Conservation (phyloP, 2,797 vertebrate species). For the Anableps anableps region DNA sequence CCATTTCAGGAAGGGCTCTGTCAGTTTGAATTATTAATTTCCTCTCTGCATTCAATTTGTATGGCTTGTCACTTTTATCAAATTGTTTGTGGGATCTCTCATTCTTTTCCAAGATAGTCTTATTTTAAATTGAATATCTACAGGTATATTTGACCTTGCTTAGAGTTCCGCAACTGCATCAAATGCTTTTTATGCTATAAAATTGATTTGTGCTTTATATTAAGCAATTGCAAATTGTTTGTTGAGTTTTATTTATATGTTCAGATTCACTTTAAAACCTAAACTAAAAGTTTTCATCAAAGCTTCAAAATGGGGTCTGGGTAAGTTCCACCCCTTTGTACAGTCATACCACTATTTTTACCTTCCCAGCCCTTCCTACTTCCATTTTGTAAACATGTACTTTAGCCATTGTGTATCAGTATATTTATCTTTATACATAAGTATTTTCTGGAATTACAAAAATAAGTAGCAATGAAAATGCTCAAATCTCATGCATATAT, state of each 20-base stretch:
- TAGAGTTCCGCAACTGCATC: slow-evolving; percentile 17
- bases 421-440: too few relatives aligned
- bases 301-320: not conserved
- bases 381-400: not conserved
- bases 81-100: slow-evolving; percentile 73
- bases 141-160: slow-evolving; percentile 34
- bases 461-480: not conserved
- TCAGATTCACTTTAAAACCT: not conserved
- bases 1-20: slow-evolving; percentile 68
- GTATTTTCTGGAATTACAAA: not conserved
- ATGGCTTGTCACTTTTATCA: slow-evolving; percentile 80
- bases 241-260: not conserved
- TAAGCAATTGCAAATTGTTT: not conserved
- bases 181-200: slow-evolving; percentile 3
- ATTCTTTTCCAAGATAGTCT: slow-evolving; percentile 36
- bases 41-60: slow-evolving; percentile 75
- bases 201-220: slow-evolving; percentile 17
- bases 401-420: not conserved
- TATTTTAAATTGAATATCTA: slow-evolving; percentile 60
- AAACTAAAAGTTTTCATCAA: not conserved
- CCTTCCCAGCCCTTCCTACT: not conserved
- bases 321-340: not conserved
- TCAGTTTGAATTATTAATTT: slow-evolving; percentile 82
- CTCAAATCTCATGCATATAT: not conserved
- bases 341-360: not conserved